These are phyloP conservation scores for Arctia plantaginis DNA, from an alignment of 2,888 invertebrate species.

Conservation along the genomic window DNA sequence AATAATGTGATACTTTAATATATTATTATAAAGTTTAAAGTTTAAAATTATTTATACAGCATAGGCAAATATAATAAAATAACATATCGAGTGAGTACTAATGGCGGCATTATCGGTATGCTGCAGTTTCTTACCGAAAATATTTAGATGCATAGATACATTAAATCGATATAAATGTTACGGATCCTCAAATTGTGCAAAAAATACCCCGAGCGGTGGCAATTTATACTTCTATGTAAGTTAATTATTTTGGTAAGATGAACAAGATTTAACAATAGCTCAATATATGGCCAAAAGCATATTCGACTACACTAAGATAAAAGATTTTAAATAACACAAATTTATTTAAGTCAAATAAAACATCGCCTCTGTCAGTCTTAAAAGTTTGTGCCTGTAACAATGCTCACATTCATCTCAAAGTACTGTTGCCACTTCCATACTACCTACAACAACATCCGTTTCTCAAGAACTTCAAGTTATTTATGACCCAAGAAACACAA, in stretches of 20 bases:
- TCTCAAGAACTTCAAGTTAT: conserved; percentile 30
- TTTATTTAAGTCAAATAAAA: neutral
- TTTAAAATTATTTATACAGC: neutral
- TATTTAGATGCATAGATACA: too few species aligned
- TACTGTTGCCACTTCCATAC: conserved; percentile 30
- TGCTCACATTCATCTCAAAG: conserved; percentile 5
- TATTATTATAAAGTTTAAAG: neutral
- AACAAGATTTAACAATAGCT: too few species aligned
- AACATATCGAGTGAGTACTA: too few species aligned
- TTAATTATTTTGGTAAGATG: too few species aligned
- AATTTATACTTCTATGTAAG: too few species aligned
- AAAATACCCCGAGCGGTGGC: too few species aligned
- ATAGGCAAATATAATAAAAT: too few species aligned
- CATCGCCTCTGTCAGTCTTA: neutral
- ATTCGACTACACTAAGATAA: too few species aligned
- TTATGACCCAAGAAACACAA: conserved; percentile 28
- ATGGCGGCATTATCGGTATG: too few species aligned
- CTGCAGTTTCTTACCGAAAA: neutral
- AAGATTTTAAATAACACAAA: neutral
- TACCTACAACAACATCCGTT: conserved; percentile 17
- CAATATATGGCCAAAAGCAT: too few species aligned
- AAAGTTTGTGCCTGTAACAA: neutral
- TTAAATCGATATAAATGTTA: neutral
- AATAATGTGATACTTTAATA: conserved; percentile 1
- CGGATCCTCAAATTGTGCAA: neutral